Base-by-base conservation (phyloP, 35 echinoderm and acorn worm species). In the Patiria miniata region DNA sequence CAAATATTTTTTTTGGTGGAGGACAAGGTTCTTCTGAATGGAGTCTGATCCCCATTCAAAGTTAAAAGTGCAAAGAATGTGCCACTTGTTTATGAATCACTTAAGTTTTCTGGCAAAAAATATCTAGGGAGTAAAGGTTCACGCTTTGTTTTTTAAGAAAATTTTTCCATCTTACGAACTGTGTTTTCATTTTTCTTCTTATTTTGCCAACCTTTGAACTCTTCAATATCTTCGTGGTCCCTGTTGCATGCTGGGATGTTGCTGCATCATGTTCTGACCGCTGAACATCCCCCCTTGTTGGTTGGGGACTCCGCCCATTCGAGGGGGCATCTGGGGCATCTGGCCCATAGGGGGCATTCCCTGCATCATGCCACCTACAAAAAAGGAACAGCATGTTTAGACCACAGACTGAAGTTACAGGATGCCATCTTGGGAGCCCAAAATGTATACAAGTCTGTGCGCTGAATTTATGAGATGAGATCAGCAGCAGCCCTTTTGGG, bases 281-380 rank as follows among this genome's bases (percentile, higher is more conserved):
- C 65, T 23, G 15, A 73, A 73, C 65, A 73, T 73, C 26, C 61
- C 22, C 9, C 23, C 65, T 30, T n/a, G 65, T 10, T 7, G 65
- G 65, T 73, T 73, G 26, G 26, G 65, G 14, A 34, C 26, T 34
- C 65, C 65, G 29, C 23, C 65, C 65, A 73, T 73, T 10, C 65
- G 65, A 26, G 26, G 65, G 7, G 26, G 65, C 65, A 73, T 73
- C 65, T 73, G 65, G 19, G 26, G 65, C 65, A 73, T 73, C 0
- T 26, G 26, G 34, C n/a, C 34, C 4, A 14, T 30, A 2, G 12
- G 26, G 26, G 65, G 65, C 65, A 73, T 73, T 12, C 65, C 65
- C 29, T 73, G 65, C 65, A 73, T 73, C 65, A 73, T 22, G 18
- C 65, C 65, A 73, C 65, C 65, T 73, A n/a, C n/a, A n/a, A n/a